Conservation (phyloP, 2,113 vertebrate genomes). For the Lampris megalopsis region DNA sequence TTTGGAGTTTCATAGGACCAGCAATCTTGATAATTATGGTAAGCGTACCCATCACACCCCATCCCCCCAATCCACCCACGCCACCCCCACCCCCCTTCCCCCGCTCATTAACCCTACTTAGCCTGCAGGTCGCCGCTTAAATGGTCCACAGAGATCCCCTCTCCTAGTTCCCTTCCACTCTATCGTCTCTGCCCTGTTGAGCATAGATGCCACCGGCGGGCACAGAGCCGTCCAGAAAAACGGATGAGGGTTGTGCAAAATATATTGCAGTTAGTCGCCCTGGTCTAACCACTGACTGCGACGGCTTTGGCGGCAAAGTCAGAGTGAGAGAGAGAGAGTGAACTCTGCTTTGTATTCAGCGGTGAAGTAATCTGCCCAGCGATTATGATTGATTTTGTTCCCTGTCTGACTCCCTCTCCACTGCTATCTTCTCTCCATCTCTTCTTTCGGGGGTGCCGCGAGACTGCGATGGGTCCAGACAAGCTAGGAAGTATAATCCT, state of each 20-base stretch:
- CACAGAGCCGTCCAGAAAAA: constrained; percentile 61
- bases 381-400: constrained; percentile 78
- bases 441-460: constrained; percentile 19
- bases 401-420: constrained; percentile 45
- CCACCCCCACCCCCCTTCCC: not conserved
- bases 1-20: constrained; percentile 99
- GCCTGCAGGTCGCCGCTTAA: constrained; percentile 85
- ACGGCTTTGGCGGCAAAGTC: constrained; percentile 29
- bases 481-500: not conserved
- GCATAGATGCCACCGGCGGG: constrained; percentile 76
- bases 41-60: constrained; percentile 70
- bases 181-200: constrained; percentile 79
- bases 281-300: constrained; percentile 56
- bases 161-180: constrained; percentile 48
- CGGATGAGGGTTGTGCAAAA: constrained; percentile 62
- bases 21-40: constrained; percentile 99
- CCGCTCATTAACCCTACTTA: constrained; percentile 87
- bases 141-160: constrained; percentile 73
- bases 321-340: constrained; percentile 25
- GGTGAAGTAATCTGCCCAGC: constrained; percentile 61
- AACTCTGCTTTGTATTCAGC: constrained; percentile 72
- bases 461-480: constrained; percentile 3
- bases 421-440: constrained; percentile 40
- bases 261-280: constrained; percentile 63
- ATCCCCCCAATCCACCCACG: too few relatives aligned